Percentiles rank a stretch among this genome's conserved stretches.
Conservation (phyloP, 2,888 invertebrate genomes). For the Sceliomorpha sp. region DNA sequence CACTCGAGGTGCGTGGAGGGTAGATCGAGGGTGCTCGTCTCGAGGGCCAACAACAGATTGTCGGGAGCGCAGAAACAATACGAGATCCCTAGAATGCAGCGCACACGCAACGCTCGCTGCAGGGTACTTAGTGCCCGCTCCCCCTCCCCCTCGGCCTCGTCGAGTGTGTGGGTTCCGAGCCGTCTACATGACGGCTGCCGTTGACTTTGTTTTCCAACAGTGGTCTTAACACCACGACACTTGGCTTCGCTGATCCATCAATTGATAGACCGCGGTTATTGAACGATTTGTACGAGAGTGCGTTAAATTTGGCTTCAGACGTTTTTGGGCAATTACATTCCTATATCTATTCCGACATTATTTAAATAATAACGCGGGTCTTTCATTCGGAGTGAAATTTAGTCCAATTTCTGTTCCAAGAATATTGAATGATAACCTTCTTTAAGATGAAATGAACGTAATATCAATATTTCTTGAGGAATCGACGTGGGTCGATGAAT, state of each 20-base stretch:
- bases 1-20: conserved; percentile 67
- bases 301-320: no score
- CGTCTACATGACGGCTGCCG: conserved; percentile 34
- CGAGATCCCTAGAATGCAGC: conserved; percentile 58
- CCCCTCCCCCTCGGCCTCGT: conserved; percentile 38
- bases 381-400: no score
- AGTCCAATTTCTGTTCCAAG: background rate
- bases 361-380: no score
- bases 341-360: no score
- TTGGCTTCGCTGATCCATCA: conserved; percentile 17
- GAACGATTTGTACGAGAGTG: background rate
- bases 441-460: background rate
- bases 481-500: conserved; percentile 73
- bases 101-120: conserved; percentile 53
- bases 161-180: no score
- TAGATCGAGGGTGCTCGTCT: conserved; percentile 73
- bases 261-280: background rate
- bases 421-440: no score
- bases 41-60: conserved; percentile 77
- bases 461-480: conserved; percentile 56
- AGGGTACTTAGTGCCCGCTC: conserved; percentile 47
- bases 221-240: conserved; percentile 37
- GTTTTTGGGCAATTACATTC: no score
- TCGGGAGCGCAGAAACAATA: conserved; percentile 63
- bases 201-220: conserved; percentile 49